Evolutionary conservation across 2,888 invertebrate species (phyloP).

Genomic region (Hoplodrina blanda): DNA sequence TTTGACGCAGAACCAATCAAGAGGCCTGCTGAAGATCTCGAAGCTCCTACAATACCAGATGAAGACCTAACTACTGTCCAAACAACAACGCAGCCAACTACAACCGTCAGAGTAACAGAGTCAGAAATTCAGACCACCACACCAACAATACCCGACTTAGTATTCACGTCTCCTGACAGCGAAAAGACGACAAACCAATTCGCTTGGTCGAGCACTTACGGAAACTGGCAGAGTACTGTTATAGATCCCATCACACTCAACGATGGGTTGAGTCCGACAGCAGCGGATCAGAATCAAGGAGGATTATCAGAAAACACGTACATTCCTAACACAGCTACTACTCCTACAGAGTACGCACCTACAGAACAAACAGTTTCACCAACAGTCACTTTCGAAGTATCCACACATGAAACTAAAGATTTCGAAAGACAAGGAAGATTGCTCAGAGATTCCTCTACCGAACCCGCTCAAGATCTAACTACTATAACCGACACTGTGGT

Average conservation of each 20-base stretch:
- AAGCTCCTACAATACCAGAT: conserved; percentile 82
- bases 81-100: conserved; percentile 76
- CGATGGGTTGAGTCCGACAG: conserved; percentile 90
- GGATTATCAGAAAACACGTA: conserved; percentile 74
- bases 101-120: conserved; percentile 75
- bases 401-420: conserved; percentile 71
- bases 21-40: conserved; percentile 84
- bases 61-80: conserved; percentile 75
- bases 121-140: conserved; percentile 75
- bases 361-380: conserved; percentile 81
- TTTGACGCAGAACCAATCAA: conserved; percentile 73
- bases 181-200: conserved; percentile 85
- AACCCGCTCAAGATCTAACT: conserved; percentile 90
- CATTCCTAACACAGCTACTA: conserved; percentile 75
- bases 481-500: conserved; percentile 92
- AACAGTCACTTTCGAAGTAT: conserved; percentile 75
- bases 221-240: conserved; percentile 92
- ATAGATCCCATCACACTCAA: conserved; percentile 94
- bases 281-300: conserved; percentile 73
- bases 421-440: conserved; percentile 81
- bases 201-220: conserved; percentile 84
- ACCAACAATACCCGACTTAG: conserved; percentile 71
- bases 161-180: conserved; percentile 83
- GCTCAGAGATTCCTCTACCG: conserved; percentile 83
- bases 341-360: conserved; percentile 73